Percentiles rank a stretch among this genome's conserved stretches.
phyloP scores from a whole-genome alignment of 2,888 invertebrate genomes.

The Eristalis arbustorum region DNA sequence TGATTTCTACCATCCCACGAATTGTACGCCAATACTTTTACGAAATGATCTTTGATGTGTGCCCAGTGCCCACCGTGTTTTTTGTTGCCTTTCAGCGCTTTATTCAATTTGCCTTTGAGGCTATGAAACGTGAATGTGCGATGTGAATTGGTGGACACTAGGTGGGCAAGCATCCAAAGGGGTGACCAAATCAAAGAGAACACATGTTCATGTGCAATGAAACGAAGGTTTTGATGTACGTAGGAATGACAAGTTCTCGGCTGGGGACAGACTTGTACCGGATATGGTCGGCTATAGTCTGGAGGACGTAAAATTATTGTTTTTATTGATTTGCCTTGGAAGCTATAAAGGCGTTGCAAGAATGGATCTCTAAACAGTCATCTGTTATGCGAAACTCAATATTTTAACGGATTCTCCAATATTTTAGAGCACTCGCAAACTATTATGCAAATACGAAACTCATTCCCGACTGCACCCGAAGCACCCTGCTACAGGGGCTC shows the following conservation, averaged over 20 bases:
- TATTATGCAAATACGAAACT: not conserved
- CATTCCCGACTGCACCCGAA: not conserved
- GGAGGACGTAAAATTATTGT: no score
- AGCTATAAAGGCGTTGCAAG: no score
- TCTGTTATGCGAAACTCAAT: not conserved
- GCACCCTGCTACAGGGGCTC: not conserved
- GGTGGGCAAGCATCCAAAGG: not conserved
- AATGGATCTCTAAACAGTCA: no score
- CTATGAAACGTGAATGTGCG: not conserved
- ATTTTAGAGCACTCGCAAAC: not conserved
- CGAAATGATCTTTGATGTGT: constrained; percentile 31
- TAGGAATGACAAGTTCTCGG: no score
- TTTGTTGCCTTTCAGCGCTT: not conserved
- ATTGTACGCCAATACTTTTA: constrained; percentile 53
- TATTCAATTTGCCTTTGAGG: not conserved
- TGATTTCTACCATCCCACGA: constrained; percentile 46
- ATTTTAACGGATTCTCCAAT: not conserved
- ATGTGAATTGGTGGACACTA: not conserved
- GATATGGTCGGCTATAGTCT: no score
- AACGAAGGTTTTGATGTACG: not conserved
- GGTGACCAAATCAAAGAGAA: not conserved
- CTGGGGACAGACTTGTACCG: no score
- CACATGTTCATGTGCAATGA: not conserved
- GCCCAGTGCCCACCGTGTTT: constrained; percentile 29
- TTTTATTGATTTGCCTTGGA: no score